These are phyloP conservation scores for Pocillopora meandrina DNA, from an alignment of 92 coral and sea anemone genomes.

Conservation along the genomic window DNA sequence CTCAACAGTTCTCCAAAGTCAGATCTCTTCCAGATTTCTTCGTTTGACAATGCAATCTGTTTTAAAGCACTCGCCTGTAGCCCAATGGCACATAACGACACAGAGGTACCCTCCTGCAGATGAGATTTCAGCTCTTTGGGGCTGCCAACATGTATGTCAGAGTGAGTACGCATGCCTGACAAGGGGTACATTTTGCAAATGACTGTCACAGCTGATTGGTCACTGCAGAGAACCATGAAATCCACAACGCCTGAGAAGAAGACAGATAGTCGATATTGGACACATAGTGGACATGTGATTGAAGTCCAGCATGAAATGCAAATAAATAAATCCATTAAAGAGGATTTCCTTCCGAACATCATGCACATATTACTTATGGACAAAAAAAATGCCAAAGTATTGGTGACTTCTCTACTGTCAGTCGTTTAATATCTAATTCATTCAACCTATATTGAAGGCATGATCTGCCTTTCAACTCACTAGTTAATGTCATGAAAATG, in stretches of 20 bases:
- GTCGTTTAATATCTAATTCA: too few relatives aligned
- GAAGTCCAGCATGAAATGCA: too few relatives aligned
- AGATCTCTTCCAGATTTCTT: background rate
- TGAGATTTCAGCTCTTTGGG: background rate
- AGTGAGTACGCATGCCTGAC: background rate
- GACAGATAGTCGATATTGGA: too few relatives aligned
- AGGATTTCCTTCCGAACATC: too few relatives aligned
- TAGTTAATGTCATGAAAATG: too few relatives aligned
- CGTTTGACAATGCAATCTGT: background rate
- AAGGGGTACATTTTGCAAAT: background rate
- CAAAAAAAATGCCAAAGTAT: too few relatives aligned
- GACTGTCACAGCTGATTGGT: background rate
- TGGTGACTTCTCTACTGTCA: too few relatives aligned
- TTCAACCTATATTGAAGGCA: too few relatives aligned
- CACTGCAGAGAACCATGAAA: constrained; percentile 1
- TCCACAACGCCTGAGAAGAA: background rate
- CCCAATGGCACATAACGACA: constrained; percentile 5
- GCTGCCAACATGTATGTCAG: constrained; percentile 5
- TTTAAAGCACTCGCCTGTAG: constrained; percentile 7
- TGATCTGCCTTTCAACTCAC: too few relatives aligned
- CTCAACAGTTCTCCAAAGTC: constrained; percentile 3
- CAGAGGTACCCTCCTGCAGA: background rate
- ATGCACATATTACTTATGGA: too few relatives aligned
- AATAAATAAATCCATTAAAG: too few relatives aligned
- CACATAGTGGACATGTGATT: too few relatives aligned